Evolutionary conservation across 2,113 vertebrate genomes (phyloP).

Genomic region (Limnothrissa miodon): DNA sequence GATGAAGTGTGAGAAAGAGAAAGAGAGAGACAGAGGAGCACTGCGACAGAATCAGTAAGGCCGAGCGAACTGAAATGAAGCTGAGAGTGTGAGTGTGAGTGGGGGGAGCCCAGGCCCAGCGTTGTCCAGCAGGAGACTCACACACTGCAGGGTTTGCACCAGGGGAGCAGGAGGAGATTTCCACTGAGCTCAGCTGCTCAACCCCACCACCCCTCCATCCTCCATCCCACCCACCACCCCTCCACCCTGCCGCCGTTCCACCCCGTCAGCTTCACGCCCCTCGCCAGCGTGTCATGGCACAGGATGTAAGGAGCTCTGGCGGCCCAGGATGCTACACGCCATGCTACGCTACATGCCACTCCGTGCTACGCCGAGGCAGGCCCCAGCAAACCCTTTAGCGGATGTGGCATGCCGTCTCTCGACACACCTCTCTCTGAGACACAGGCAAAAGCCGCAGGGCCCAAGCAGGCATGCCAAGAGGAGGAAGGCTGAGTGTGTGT

Average conservation of each 20-base stretch:
- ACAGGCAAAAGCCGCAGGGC: constrained; percentile 1
- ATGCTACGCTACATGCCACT: not conserved
- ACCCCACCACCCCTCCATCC: no score
- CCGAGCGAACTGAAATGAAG: no score
- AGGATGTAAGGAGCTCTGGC: constrained; percentile 38
- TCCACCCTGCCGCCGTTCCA: not conserved
- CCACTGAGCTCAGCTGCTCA: constrained; percentile 28
- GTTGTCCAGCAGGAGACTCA: not conserved
- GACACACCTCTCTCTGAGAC: constrained; percentile 7
- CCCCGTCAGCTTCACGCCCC: constrained; percentile 33
- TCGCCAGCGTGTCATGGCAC: constrained; percentile 41
- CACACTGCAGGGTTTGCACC: constrained; percentile 17
- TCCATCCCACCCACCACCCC: no score
- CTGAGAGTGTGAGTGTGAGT: no score
- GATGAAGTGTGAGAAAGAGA: constrained; percentile 39
- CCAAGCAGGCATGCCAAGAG: not conserved
- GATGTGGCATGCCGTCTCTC: not conserved
- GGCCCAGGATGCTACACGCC: constrained; percentile 2
- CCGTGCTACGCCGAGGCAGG: constrained; percentile 24
- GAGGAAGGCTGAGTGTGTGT: not conserved
- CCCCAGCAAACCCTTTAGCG: constrained; percentile 43
- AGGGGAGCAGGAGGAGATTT: constrained; percentile 29
- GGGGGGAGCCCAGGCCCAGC: no score
- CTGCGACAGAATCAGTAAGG: not conserved
- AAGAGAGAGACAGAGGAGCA: not conserved